Evolutionary conservation across 2,113 vertebrate species (phyloP), one percentile per base, ranked within the genome.

Genomic region (Nicator chloris): DNA sequence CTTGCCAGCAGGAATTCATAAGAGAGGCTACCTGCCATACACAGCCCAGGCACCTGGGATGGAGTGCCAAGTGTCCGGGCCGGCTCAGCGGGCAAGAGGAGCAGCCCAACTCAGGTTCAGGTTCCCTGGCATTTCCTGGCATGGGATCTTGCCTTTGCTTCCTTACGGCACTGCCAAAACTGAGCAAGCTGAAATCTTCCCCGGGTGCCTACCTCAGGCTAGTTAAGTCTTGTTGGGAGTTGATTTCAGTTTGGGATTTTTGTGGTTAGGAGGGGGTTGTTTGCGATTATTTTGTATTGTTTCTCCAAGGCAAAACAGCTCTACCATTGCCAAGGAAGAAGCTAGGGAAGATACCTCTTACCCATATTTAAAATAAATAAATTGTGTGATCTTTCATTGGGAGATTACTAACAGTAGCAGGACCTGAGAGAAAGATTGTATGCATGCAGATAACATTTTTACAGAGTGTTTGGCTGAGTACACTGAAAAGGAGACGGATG

Each of bases 251-350:
- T 93, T 68, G 63, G 49, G 53, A 91, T 96, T 96, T 90, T 88
- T 94, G 92, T 92, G 95, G 92, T 94, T 95, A 94, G 45, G 66
- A 91, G 75, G 63, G 53, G 82, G 79, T 37, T 92, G 45, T 76
- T 82, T 68, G 44, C 6, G 45, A 71, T 94, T 89, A 84, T 71
- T 94, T 82, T 44, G 7, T 68, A 64, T 87, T 92, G 73, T 84
- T 86, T 87, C 66, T 85, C 31, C 78, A 57, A 90, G 87, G 87
- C 84, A 90, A 85, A 95, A 70, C 39, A 73, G 87, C 75, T 86
- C 50, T 37, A 42, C 54, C 35, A 24, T 31, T 83, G 54, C 75
- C 51, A 76, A 76, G 84, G 79, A 91, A 68, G 35, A 87, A 42
- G 27, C 16, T 63, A 47, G 78, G 84, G 78, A 91, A 92, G 81